These are phyloP conservation scores for Scolopax bukidnonensis DNA, from an alignment of 2,797 vertebrate species.

Conservation along the genomic window DNA sequence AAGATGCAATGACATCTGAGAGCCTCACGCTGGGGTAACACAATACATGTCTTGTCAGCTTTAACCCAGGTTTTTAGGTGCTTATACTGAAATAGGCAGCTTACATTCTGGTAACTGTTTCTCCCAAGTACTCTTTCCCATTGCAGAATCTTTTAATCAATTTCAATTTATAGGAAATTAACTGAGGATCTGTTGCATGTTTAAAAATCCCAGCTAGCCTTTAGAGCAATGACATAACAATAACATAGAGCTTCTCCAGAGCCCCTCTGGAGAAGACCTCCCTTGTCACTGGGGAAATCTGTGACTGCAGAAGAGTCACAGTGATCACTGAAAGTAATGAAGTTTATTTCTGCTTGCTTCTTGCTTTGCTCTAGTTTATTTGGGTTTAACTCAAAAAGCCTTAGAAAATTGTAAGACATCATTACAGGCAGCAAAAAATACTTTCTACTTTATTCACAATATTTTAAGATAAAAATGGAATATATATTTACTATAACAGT, in stretches of 20 bases:
- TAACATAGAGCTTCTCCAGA: not conserved
- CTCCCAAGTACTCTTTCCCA: not conserved
- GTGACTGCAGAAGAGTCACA: not conserved
- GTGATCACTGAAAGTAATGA: not conserved
- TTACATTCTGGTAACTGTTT: not conserved
- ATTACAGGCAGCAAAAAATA: not conserved
- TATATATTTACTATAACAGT: not conserved
- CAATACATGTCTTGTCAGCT: not conserved
- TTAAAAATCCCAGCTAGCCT: not conserved
- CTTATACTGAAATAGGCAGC: not conserved
- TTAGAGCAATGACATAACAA: not conserved
- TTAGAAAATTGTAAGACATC: not conserved
- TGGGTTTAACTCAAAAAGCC: not conserved
- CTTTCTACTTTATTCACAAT: not conserved
- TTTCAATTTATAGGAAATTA: not conserved
- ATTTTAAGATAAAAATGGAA: not conserved
- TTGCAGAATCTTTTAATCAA: not conserved
- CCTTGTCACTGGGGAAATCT: not conserved
- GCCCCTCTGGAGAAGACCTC: not conserved
- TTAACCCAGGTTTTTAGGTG: not conserved
- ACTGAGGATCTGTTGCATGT: not conserved
- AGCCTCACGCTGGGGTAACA: not conserved
- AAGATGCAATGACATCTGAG: not conserved
- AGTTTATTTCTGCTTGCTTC: not conserved
- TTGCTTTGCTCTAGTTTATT: not conserved